Base-by-base conservation (phyloP, 2,797 vertebrate species). In the Sebastolobus alascanus region DNA sequence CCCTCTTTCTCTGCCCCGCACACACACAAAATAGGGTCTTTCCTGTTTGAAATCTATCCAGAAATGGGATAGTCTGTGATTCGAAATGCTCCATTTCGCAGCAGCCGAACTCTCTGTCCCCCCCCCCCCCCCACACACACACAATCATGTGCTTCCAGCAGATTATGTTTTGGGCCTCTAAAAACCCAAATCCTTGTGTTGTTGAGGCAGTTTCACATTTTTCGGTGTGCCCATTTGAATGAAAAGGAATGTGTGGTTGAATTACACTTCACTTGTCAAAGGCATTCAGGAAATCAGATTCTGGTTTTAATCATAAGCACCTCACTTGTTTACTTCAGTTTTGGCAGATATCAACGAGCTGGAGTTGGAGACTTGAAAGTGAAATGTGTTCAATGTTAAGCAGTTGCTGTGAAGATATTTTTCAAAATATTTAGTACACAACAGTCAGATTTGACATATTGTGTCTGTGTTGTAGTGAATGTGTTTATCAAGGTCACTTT, bases 11-110 rank as follows among this genome's bases (percentile, higher is more conserved):
- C 43, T 54, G 12, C 50, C 58, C 2, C 69, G 71, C 37, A 68
- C 13, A 22, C 35, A 68, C 22, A 77, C 22, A 83, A 29, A 72
- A 56, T 38, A 55, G 16, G 40, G 69, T 89, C 33, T 89, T 89
- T 86, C 77, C 73, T 84, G 83, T 89, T 85, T 89, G 79, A 88
- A 93, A 90, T 87, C 58, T 68, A 71, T 87, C 67, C 78, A 90
- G 88, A 72, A 91, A 89, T 76, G 77, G 73, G 84, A 91, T 91
- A 88, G 84, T 79, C 70, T 72, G 71, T 87, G 87, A 92, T 92
- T 87, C 84, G 67, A 81, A 86, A 81, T 52, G 69, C 82, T 86
- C 64, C 61, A 75, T 88, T 93, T 92, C 81, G 83, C 80, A 83
- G 75, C 74, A 87, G 79, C 69, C 70, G 80, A 83, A 84, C 73